Evolutionary conservation across 2,113 vertebrate species (phyloP), one percentile per base, ranked within the genome.

Genomic region (Python bivittatus): DNA sequence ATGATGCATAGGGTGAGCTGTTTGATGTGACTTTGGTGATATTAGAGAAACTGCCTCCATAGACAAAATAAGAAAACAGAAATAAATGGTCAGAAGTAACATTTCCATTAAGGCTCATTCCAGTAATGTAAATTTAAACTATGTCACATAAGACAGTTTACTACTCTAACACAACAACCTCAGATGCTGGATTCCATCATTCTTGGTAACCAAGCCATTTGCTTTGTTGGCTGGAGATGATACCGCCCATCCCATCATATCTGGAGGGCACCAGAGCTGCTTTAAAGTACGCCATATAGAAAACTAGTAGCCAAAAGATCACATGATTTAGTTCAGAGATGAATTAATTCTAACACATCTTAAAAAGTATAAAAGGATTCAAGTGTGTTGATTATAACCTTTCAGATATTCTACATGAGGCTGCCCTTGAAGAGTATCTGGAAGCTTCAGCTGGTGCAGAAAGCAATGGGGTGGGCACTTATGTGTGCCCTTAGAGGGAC

Each of bases 1-100:
- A 93, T 93, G 94, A 58, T 60, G 86, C 83, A 60, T 90, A 6
- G 91, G 57, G 89, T 94, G 95, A 93, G 95, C 27, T 92, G 1
- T 64, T 60, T 4, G 42, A 92, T 57, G 86, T 1, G 60, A 93
- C 92, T 83, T 15, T 64, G 1, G 52, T 90, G 96, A 96, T 84
- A 58, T 94, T 4, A 91, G 68, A 96, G 96, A 96, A 92, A 94
- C 84, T 7, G 87, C 57, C 61, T 95, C 60, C 92, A 92, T 95
- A 84, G 92, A 89, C 58, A 94, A 95, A 97, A 95, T 72, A 42
- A 58, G 94, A 93, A 96, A 90, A 94, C 91, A 92, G 86, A 58
- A 93, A 89, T 94, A 95, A 95, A 22, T 0, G 42, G 88, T 93
- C 88, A 94, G 91, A 87, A 91, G 92, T 58, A 68, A 90, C 29